phyloP scores from a whole-genome alignment of 1,140 invertebrate species.

The Zeugodacus cucurbitae region DNA sequence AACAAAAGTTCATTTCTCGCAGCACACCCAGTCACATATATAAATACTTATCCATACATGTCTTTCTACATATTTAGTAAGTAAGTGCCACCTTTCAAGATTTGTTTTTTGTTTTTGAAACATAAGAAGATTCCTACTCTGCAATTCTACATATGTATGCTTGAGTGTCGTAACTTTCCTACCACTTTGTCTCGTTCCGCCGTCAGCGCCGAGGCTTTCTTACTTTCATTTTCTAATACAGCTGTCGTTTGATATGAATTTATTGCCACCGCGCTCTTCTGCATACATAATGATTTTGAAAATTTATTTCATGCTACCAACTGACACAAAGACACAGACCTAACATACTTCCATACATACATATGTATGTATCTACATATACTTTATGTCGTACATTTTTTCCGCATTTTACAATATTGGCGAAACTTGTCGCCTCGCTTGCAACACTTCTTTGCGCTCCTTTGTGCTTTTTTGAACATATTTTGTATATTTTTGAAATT shows the following conservation, averaged over 20 bases:
- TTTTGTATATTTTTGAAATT: not conserved
- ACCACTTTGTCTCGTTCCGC: too few species aligned
- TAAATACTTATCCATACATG: not conserved
- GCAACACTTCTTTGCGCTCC: not conserved
- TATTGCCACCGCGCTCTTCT: constrained; percentile 33
- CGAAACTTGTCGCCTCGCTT: not conserved
- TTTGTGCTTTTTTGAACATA: not conserved
- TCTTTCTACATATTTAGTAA: not conserved
- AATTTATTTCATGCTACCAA: constrained; percentile 22
- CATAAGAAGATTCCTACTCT: too few species aligned
- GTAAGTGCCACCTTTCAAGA: not conserved
- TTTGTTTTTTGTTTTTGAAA: too few species aligned
- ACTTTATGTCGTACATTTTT: not conserved
- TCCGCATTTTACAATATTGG: not conserved
- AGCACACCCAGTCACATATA: not conserved
- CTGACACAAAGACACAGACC: not conserved
- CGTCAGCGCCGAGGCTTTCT: not conserved
- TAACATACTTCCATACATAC: not conserved
- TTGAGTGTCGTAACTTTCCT: too few species aligned
- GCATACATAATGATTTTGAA: constrained; percentile 41
- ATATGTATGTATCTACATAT: not conserved
- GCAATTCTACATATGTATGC: too few species aligned
- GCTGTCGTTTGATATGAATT: constrained; percentile 43
- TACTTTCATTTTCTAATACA: constrained; percentile 42
- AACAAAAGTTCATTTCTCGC: too few species aligned